A percentile compares a stretch with the other conserved stretches of the same genome.
Conservation (phyloP, 2,888 invertebrate species). For the Sinohyriopsis cumingii region DNA sequence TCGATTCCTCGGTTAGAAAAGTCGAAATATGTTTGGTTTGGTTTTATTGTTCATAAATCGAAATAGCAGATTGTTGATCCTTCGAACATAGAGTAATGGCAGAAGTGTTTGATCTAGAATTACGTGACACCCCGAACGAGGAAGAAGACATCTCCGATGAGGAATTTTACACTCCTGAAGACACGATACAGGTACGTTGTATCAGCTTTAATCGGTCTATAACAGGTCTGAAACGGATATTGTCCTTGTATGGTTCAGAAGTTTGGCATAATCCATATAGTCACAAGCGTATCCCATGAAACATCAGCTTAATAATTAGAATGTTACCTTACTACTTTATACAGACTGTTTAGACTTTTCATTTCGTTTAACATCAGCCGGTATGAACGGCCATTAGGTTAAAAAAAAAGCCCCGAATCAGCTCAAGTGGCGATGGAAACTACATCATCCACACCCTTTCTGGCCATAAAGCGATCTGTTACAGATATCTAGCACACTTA, state of each 20-base stretch:
- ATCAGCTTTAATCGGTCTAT: constrained; percentile 59
- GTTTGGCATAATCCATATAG: background rate
- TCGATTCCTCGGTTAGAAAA: constrained; percentile 43
- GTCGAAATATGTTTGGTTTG: constrained; percentile 29
- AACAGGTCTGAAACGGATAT: constrained; percentile 3
- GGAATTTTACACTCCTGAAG: constrained; percentile 83
- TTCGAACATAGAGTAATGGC: constrained; percentile 66
- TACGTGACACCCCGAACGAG: constrained; percentile 75
- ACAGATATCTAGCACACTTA: too few species aligned
- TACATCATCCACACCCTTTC: too few species aligned
- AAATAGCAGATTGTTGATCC: constrained; percentile 23
- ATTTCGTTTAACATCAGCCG: too few species aligned
- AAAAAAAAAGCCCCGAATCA: too few species aligned
- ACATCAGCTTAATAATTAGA: too few species aligned
- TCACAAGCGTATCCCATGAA: background rate
- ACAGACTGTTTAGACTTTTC: too few species aligned
- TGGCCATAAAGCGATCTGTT: too few species aligned
- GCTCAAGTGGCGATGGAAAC: too few species aligned
- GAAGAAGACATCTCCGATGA: constrained; percentile 80
- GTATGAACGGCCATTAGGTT: too few species aligned
- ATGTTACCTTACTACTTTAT: too few species aligned
- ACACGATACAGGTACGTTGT: constrained; percentile 78
- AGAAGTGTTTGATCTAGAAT: constrained; percentile 94
- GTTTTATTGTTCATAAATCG: constrained; percentile 6
- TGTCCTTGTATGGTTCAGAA: constrained; percentile 3